Base-by-base conservation (phyloP, 2,797 vertebrate genomes). In the Hydrophis major region DNA sequence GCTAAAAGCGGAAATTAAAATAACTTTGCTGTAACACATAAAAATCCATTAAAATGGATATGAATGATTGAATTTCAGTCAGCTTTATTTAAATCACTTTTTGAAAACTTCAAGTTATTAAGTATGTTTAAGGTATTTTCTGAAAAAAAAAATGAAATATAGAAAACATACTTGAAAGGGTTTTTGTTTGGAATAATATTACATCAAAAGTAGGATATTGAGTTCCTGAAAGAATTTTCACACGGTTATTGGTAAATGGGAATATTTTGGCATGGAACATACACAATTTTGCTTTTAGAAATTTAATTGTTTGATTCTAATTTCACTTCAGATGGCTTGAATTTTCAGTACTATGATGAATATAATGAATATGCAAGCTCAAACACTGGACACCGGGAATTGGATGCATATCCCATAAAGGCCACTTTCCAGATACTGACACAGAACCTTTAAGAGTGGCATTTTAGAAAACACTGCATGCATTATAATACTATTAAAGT, bases 111-210 rank as follows among this genome's bases (percentile, higher is more conserved):
- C 95, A 92, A 93, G 94, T 95, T 95, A 86, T 94, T 95, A 57
- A 63, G 13, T 56, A 57, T 95, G 89, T 96, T 95, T 94, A 87
- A 96, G 88, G 90, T 97, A 89, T 96, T 93, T 95, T 95, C 93
- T 95, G 90, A 95, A 96, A 53, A 96, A 57, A 69, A 55, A 96
- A 96, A 42, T 94, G 92, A 97, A 91, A 95, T 96, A 90, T 96
- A 89, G 93, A 96, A 96, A 96, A 95, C 96, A 95, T 93, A 94
- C 92, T 42, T 93, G 95, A 87, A 94, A 96, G 89, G 96, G 96
- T 69, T 97, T 96, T 96, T 97, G 96, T 97, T 61, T 95, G 97
- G 92, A 94, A 95, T 96, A 97, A 93, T 94, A 97, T 97, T 97
- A 97, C 97, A 97, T 96, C 20, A 86, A 91, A 91, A 63, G 22